These are phyloP conservation scores for Channa maculata DNA, from an alignment of 2,113 vertebrate species.

Conservation along the genomic window DNA sequence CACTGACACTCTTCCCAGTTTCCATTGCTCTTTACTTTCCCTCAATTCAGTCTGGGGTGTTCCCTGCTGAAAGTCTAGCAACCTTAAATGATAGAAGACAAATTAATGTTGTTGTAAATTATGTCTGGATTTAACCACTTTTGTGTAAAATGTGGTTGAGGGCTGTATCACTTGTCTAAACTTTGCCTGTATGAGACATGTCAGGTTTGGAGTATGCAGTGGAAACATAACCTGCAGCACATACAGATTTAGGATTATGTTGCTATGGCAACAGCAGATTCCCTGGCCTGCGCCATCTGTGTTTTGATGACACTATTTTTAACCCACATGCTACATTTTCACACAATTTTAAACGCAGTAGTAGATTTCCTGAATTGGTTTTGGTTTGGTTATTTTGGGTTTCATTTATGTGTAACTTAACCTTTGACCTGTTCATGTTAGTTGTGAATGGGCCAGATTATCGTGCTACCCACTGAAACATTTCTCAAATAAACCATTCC, in stretches of 20 bases:
- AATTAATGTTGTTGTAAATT: not conserved
- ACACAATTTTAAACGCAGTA: not conserved
- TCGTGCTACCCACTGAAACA: slow-evolving; percentile 7
- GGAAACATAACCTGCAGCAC: slow-evolving; percentile 24
- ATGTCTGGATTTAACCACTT: not conserved
- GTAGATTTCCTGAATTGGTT: not conserved
- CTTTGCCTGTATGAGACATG: not conserved
- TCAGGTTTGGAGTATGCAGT: slow-evolving; percentile 27
- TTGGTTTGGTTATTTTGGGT: too few relatives aligned
- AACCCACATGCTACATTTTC: not conserved
- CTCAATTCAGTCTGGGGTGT: too few relatives aligned
- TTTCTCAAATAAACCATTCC: not conserved
- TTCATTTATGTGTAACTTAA: not conserved
- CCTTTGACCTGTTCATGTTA: not conserved
- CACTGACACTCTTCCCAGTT: not conserved
- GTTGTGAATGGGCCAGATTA: slow-evolving; percentile 3
- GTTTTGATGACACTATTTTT: slow-evolving; percentile 38
- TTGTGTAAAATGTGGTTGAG: slow-evolving; percentile 11
- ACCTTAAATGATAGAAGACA: not conserved
- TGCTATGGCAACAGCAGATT: slow-evolving; percentile 30
- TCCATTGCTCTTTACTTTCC: not conserved
- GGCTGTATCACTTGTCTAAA: slow-evolving; percentile 35
- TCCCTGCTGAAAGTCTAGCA: not conserved
- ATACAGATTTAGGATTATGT: not conserved
- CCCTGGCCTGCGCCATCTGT: slow-evolving; percentile 19